Evolutionary conservation across 2,888 invertebrate genomes (phyloP), one percentile per base, ranked within the genome.

Genomic region (Rotaria magnacalcarata): DNA sequence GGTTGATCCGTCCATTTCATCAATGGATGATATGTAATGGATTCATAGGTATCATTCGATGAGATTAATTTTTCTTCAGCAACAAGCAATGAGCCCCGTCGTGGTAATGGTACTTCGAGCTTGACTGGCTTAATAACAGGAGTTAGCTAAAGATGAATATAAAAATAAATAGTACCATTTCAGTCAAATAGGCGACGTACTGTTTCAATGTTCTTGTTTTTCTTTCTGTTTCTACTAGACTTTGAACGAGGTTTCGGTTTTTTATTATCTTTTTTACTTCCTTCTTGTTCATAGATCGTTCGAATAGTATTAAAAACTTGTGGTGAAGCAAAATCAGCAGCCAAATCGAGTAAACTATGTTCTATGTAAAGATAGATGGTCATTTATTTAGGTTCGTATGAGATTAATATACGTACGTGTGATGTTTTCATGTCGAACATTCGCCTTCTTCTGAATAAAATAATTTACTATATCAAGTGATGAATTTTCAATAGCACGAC

Each of bases 291-390:
- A 89, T 43, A 88, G 6, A 88, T 88, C 24, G 89, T 88, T 21
- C 90, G 90, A 85, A 91, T 87, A 50, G 88, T 88, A 74, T 91
- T 90, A 89, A 89, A 90, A 87, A 91, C 90, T 34, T 90, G 87
- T 4, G 89, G 88, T 87, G 91, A 90, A 52, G 90, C 90, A 89
- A 89, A 91, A 2, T 89, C 88, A 58, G 88, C 88, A 10, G 91
- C 90, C 80, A 80, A 47, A 47, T 80, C 80, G 7, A 80, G 43
- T 47, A 80, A 80, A 75, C 56, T 85, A 50, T 75, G 85, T 43
- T 80, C n/a, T 56, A 54, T 75, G 8, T 54, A 52, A 14, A 16
- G 43, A 58, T 5, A 43, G 10, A 10, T n/a, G 3, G 47, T 27
- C 41, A 24, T 60, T 43, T 24, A 43, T 80, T 16, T 24, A 21